phyloP scores from a whole-genome alignment of 2,113 vertebrate species.

The Uria aalge region DNA sequence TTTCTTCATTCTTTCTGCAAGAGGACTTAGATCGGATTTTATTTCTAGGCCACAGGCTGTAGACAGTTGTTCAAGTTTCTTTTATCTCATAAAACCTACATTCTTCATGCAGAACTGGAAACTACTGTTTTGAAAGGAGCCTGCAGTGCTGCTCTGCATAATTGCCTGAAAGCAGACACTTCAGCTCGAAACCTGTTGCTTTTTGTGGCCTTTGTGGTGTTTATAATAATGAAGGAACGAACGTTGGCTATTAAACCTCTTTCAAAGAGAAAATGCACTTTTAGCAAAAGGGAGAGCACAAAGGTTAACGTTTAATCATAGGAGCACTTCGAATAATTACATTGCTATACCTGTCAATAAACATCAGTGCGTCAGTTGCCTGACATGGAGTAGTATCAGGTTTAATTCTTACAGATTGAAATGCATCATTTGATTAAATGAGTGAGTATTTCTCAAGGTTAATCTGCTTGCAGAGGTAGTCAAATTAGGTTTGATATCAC shows the following conservation, averaged over 20 bases:
- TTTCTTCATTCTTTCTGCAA: slow-evolving; percentile 65
- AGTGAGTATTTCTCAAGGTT: slow-evolving; percentile 45
- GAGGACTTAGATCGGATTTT: slow-evolving; percentile 63
- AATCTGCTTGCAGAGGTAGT: slow-evolving; percentile 15
- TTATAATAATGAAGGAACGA: slow-evolving; percentile 68
- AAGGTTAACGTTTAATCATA: neutral
- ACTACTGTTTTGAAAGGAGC: slow-evolving; percentile 67
- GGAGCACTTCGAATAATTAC: neutral
- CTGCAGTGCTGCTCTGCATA: slow-evolving; percentile 67
- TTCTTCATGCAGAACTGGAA: slow-evolving; percentile 69
- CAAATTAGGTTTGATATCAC: slow-evolving; percentile 28
- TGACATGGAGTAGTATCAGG: slow-evolving; percentile 15
- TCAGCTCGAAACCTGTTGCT: slow-evolving; percentile 64
- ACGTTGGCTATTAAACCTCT: slow-evolving; percentile 23
- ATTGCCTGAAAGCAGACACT: slow-evolving; percentile 84
- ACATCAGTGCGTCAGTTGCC: slow-evolving; percentile 11
- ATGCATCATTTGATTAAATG: slow-evolving; percentile 48
- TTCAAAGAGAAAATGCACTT: slow-evolving; percentile 7
- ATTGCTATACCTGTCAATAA: slow-evolving; percentile 38
- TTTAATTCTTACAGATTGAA: slow-evolving; percentile 66
- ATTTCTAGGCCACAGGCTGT: slow-evolving; percentile 72
- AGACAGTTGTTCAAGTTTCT: slow-evolving; percentile 65
- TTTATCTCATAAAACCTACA: slow-evolving; percentile 71
- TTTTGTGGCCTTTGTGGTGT: slow-evolving; percentile 70
- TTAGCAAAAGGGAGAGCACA: neutral